A percentile compares a stretch with the other conserved stretches of the same genome.
Conservation (phyloP, 2,113 vertebrate species). For the Hippoglossus stenolepis region DNA sequence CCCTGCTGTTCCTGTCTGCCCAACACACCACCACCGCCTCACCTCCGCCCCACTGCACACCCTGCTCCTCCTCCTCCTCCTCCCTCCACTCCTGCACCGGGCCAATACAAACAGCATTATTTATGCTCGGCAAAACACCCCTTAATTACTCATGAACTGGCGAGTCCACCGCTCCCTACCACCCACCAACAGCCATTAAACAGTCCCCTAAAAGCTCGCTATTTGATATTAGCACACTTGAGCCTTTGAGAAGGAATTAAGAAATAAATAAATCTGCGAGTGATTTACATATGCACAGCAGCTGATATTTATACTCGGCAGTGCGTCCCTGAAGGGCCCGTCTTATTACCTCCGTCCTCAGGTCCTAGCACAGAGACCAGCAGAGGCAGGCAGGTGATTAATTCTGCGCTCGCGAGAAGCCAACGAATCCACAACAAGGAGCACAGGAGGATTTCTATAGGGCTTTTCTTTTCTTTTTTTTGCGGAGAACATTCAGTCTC, state of each 20-base stretch:
- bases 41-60: slow-evolving; percentile 15
- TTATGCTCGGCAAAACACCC: slow-evolving; percentile 99
- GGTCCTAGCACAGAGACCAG: slow-evolving; percentile 93
- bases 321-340: slow-evolving; percentile 93
- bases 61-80: slow-evolving; percentile 79
- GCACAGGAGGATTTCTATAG: slow-evolving; percentile 85
- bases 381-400: slow-evolving; percentile 98
- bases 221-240: slow-evolving; percentile 99
- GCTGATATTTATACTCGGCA: slow-evolving; percentile 97
- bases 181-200: slow-evolving; percentile 98
- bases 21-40: slow-evolving; percentile 34
- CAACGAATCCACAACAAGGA: slow-evolving; percentile 91
- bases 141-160: slow-evolving; percentile 99
- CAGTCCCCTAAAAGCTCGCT: slow-evolving; percentile 98
- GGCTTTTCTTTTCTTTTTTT: slow-evolving; percentile 25
- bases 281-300: slow-evolving; percentile 99
- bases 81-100: slow-evolving; percentile 87
- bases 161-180: slow-evolving; percentile 92
- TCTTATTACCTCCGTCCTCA: slow-evolving; percentile 98
- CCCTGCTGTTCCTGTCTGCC: slow-evolving; percentile 81
- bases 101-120: slow-evolving; percentile 99
- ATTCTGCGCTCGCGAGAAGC: slow-evolving; percentile 95
- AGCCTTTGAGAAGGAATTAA: slow-evolving; percentile 85
- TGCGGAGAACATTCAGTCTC: slow-evolving; percentile 33
- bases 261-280: slow-evolving; percentile 85